phyloP scores from a whole-genome alignment of 2,888 invertebrate species.

The Mythimna loreyi region DNA sequence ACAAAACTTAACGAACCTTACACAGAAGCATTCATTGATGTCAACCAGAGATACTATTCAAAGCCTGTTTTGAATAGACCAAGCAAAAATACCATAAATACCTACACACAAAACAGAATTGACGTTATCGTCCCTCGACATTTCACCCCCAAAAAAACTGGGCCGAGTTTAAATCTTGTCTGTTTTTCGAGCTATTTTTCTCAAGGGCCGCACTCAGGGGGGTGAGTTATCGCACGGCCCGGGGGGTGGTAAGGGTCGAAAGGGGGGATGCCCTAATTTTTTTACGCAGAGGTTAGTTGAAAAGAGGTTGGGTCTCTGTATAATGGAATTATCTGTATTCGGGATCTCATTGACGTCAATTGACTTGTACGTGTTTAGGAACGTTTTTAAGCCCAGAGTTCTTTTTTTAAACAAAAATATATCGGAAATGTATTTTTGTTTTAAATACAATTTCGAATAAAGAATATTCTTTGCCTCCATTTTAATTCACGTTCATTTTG shows the following conservation, averaged over 20 bases:
- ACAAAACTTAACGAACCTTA: not conserved
- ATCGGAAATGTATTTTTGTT: constrained; percentile 27
- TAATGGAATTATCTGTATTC: constrained; percentile 66
- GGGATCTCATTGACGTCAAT: constrained; percentile 66
- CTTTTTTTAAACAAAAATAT: constrained; percentile 16
- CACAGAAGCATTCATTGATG: not conserved
- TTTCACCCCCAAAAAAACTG: constrained; percentile 69
- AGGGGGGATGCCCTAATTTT: constrained; percentile 84
- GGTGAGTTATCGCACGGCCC: constrained; percentile 65
- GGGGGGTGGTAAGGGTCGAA: constrained; percentile 43
- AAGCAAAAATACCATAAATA: not conserved
- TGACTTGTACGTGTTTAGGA: constrained; percentile 58
- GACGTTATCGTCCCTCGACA: constrained; percentile 63
- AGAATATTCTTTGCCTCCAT: constrained; percentile 14
- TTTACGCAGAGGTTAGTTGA: constrained; percentile 83
- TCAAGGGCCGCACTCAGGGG: constrained; percentile 81
- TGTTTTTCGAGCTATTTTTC: constrained; percentile 90
- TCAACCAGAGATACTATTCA: not conserved
- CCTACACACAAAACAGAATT: constrained; percentile 6
- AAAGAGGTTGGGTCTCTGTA: constrained; percentile 78
- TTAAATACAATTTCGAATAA: constrained; percentile 17
- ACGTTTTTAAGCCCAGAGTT: constrained; percentile 36
- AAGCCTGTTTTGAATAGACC: not conserved
- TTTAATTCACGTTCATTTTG: constrained; percentile 29
- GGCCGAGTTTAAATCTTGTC: constrained; percentile 86